These are phyloP conservation scores for Hippocampus guttulatus DNA, from an alignment of 2,113 vertebrate genomes.

Conservation along the genomic window DNA sequence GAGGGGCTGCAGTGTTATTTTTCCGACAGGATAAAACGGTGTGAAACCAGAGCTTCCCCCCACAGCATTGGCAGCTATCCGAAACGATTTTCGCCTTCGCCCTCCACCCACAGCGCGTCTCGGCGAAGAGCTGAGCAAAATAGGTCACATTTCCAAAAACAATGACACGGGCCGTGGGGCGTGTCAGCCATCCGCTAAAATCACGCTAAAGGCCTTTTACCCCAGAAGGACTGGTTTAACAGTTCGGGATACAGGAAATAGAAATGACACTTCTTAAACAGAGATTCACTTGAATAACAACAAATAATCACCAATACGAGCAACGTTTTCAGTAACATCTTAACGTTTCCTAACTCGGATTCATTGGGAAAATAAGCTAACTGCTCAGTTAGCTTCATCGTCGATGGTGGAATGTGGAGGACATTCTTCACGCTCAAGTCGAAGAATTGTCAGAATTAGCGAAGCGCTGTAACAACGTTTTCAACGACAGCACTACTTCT, in stretches of 20 bases:
- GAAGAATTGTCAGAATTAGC: too few relatives aligned
- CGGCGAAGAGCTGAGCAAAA: constrained; percentile 44
- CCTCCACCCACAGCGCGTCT: constrained; percentile 30
- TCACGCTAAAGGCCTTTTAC: constrained; percentile 5
- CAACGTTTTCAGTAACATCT: too few relatives aligned
- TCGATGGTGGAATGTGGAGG: background rate
- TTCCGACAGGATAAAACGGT: constrained; percentile 5
- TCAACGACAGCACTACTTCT: too few relatives aligned
- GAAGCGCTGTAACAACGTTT: too few relatives aligned
- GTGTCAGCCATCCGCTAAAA: constrained; percentile 18
- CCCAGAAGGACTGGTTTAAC: background rate
- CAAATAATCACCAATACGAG: background rate
- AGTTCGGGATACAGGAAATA: background rate
- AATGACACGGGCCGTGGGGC: constrained; percentile 41
- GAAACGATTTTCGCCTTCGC: constrained; percentile 22
- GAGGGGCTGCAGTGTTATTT: background rate
- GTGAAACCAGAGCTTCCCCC: background rate
- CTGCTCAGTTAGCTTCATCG: background rate
- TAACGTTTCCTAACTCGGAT: background rate
- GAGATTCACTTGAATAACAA: background rate
- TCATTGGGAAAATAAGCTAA: background rate
- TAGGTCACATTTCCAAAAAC: constrained; percentile 69
- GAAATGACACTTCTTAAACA: background rate
- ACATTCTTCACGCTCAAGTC: too few relatives aligned
- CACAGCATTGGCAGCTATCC: constrained; percentile 1